Percentiles rank a stretch among this genome's conserved stretches.
These are phyloP conservation scores for Nemurella pictetii DNA, from an alignment of 2,888 invertebrate genomes.

Conservation along the genomic window DNA sequence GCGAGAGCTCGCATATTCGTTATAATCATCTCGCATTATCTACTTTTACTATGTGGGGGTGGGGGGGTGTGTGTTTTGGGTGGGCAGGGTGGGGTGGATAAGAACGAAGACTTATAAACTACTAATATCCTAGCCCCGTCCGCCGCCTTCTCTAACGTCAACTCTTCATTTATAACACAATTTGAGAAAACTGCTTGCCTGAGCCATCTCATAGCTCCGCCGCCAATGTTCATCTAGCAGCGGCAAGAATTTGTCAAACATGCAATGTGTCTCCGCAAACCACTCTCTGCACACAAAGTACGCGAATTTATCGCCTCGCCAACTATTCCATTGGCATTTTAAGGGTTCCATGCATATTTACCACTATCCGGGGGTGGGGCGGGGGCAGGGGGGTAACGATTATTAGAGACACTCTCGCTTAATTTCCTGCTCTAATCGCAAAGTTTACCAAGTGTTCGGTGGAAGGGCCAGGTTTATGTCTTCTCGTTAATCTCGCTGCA, in stretches of 20 bases:
- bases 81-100: background rate
- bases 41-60: background rate
- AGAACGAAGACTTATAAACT: background rate
- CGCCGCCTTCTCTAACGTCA: background rate
- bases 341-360: background rate
- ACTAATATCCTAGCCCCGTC: background rate
- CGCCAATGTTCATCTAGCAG: background rate
- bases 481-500: background rate
- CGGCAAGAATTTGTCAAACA: conserved; percentile 25
- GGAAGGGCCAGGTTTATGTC: background rate
- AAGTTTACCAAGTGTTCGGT: background rate
- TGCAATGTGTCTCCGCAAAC: background rate
- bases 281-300: conserved; percentile 4
- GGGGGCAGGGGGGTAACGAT: background rate
- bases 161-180: conserved; percentile 7
- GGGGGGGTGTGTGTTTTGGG: too few relatives aligned
- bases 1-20: conserved; percentile 14
- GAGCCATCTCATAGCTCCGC: background rate
- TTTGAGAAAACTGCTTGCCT: background rate
- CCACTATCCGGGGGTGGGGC: too few relatives aligned
- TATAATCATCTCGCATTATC: conserved; percentile 28
- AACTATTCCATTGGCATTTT: conserved; percentile 20
- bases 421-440: background rate
- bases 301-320: conserved; percentile 8
- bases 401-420: background rate